Conservation (phyloP, 2,797 vertebrate genomes). For the Siniperca obscura region DNA sequence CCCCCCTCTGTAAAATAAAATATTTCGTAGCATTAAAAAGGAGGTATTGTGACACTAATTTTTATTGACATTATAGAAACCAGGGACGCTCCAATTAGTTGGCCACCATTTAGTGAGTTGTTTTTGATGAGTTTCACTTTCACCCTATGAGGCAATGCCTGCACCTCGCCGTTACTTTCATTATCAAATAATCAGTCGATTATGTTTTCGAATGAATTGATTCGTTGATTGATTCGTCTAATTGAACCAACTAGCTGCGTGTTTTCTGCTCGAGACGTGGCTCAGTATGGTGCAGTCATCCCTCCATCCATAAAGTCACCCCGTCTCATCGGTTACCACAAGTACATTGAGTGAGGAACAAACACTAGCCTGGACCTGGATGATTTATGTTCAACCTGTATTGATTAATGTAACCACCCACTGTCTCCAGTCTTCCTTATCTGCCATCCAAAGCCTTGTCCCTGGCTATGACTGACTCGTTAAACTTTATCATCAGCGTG, state of each 20-base stretch:
- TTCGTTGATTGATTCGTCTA: no score
- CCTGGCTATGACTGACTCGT: slow-evolving; percentile 91
- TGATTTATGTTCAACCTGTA: slow-evolving; percentile 17
- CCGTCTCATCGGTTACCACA: slow-evolving; percentile 11
- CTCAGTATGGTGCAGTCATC: slow-evolving; percentile 26
- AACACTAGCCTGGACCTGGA: slow-evolving; percentile 2
- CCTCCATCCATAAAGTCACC: slow-evolving; percentile 2
- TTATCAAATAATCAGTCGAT: neutral
- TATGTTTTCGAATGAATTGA: neutral
- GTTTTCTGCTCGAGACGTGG: slow-evolving; percentile 20
- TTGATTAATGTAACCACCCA: neutral
- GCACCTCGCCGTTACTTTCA: neutral
- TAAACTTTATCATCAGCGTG: slow-evolving; percentile 98
- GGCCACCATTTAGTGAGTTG: neutral
- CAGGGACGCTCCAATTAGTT: neutral
- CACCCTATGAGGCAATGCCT: neutral
- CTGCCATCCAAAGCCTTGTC: slow-evolving; percentile 94
- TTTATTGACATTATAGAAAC: slow-evolving; percentile 9
- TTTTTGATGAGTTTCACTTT: neutral
- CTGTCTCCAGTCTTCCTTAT: slow-evolving; percentile 67
- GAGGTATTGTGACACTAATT: neutral
- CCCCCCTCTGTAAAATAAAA: neutral
- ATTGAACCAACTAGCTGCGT: slow-evolving; percentile 16
- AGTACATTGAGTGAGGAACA: slow-evolving; percentile 14
- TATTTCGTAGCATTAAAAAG: neutral